phyloP scores from a whole-genome alignment of 2,113 vertebrate species.

The Megaceryle maxima region DNA sequence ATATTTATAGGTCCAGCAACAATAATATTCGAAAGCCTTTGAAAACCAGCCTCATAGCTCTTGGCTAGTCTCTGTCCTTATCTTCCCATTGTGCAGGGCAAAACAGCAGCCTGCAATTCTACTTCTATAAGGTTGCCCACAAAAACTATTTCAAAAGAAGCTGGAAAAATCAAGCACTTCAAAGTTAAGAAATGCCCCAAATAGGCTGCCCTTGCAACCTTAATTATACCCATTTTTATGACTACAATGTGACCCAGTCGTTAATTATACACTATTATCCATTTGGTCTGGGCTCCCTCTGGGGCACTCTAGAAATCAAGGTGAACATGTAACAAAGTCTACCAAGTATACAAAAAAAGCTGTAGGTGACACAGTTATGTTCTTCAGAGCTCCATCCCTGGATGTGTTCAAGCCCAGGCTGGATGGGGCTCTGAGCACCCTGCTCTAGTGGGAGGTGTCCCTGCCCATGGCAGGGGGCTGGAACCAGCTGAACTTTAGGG shows the following conservation, averaged over 20 bases:
- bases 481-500: too few relatives aligned
- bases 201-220: not conserved
- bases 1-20: not conserved
- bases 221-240: not conserved
- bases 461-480: too few relatives aligned
- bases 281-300: rapidly evolving
- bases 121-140: not conserved
- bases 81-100: not conserved
- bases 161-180: not conserved
- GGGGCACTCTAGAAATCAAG: not conserved
- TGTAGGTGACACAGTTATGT: rapidly evolving
- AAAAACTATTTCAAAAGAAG: not conserved
- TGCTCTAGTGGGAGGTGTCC: too few relatives aligned
- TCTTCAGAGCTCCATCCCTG: too few relatives aligned
- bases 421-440: too few relatives aligned
- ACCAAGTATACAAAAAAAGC: not conserved
- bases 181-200: not conserved
- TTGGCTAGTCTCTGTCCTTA: not conserved
- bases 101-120: not conserved
- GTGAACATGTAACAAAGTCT: rapidly evolving
- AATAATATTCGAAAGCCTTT: not conserved
- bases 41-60: not conserved
- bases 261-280: rapidly evolving
- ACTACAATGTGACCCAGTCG: not conserved
- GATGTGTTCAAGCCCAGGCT: too few relatives aligned